These are phyloP conservation scores for Cheilosia vernalis DNA, from an alignment of 2,888 invertebrate genomes.

Conservation along the genomic window DNA sequence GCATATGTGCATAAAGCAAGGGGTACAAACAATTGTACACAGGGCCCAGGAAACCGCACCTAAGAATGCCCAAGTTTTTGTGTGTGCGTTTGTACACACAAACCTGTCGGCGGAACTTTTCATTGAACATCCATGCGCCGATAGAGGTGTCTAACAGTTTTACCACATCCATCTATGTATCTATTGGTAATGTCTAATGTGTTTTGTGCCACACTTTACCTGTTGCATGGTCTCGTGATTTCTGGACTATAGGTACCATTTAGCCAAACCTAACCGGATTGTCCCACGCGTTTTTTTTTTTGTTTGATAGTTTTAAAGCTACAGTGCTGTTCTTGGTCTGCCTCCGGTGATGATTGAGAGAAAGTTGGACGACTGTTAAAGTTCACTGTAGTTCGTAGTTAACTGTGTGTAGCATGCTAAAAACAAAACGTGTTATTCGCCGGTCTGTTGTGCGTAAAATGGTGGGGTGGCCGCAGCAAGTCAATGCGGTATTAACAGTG, in stretches of 20 bases:
- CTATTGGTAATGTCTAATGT: constrained; percentile 23
- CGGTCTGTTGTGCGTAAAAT: constrained; percentile 47
- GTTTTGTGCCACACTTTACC: constrained; percentile 59
- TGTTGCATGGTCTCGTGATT: constrained; percentile 62
- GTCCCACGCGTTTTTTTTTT: constrained; percentile 63
- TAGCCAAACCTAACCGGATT: constrained; percentile 53
- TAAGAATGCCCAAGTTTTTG: constrained; percentile 23
- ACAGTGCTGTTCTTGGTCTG: constrained; percentile 23
- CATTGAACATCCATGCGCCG: constrained; percentile 22
- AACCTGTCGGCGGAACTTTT: neutral
- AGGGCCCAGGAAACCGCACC: constrained; percentile 50
- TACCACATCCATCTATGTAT: constrained; percentile 26
- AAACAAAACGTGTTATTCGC: constrained; percentile 42
- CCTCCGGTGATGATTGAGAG: constrained; percentile 48
- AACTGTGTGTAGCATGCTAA: constrained; percentile 22
- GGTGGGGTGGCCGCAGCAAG: neutral
- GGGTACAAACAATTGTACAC: neutral
- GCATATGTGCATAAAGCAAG: constrained; percentile 29
- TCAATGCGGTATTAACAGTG: constrained; percentile 23
- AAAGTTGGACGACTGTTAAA: constrained; percentile 64
- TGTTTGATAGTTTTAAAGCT: constrained; percentile 15
- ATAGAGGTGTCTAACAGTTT: constrained; percentile 26
- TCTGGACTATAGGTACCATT: constrained; percentile 33
- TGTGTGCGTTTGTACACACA: constrained; percentile 11
- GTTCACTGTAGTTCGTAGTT: constrained; percentile 48